Conservation (phyloP, 1,140 invertebrate genomes). For the Psilanteris sp. region DNA sequence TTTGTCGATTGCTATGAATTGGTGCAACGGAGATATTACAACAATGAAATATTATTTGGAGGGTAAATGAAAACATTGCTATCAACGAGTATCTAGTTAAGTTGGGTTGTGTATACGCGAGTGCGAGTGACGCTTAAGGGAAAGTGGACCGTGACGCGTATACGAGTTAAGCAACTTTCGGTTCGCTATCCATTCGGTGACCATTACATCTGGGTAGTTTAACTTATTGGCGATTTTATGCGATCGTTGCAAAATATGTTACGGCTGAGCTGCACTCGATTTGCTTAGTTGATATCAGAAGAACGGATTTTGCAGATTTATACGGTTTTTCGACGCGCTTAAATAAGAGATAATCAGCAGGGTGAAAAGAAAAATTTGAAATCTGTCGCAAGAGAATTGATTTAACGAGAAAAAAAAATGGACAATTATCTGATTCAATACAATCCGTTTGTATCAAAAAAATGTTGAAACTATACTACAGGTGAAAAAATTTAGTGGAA, state of each 20-base stretch:
- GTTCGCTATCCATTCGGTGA: slow-evolving; percentile 56
- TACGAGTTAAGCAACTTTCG: slow-evolving; percentile 69
- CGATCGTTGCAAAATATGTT: slow-evolving; percentile 58
- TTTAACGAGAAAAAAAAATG: background rate
- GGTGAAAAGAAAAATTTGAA: slow-evolving; percentile 13
- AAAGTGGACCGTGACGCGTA: slow-evolving; percentile 72
- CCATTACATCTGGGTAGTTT: slow-evolving; percentile 54
- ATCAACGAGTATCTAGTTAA: slow-evolving; percentile 34
- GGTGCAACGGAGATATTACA: background rate
- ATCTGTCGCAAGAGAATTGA: slow-evolving; percentile 5
- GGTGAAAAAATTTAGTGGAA: too few species aligned
- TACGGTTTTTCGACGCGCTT: slow-evolving; percentile 22
- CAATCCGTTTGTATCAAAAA: too few species aligned
- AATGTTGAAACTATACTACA: too few species aligned
- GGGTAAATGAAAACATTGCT: slow-evolving; percentile 1
- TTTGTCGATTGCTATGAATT: too few species aligned
- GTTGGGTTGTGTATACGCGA: slow-evolving; percentile 54
- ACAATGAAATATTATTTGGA: background rate
- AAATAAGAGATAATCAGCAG: slow-evolving; percentile 1
- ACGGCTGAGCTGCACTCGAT: slow-evolving; percentile 45
- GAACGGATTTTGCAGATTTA: slow-evolving; percentile 18
- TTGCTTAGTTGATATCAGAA: slow-evolving; percentile 15
- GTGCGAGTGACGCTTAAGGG: slow-evolving; percentile 69
- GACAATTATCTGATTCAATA: too few species aligned
- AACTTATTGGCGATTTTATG: slow-evolving; percentile 66